Base-by-base conservation (phyloP, 2,888 invertebrate genomes). In the Drosophila phalerata region DNA sequence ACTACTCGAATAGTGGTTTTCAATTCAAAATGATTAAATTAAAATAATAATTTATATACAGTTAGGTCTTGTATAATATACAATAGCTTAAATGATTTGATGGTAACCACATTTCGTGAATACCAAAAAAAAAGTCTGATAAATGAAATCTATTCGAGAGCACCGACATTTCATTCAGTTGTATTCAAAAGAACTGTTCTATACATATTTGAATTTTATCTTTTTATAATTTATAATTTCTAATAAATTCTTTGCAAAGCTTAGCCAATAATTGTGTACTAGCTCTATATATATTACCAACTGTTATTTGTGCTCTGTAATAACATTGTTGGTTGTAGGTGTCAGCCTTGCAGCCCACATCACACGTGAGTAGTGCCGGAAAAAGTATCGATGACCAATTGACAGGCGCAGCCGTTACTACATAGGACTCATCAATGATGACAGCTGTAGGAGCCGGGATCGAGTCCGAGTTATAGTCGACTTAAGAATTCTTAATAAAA, bases 311-410 rank as follows among this genome's bases (percentile, higher is more conserved):
- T 32, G 17, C 37, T 40, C 10, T 61, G 38, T 15, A 37, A 40
- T 30, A 52, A 37, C 43, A 56, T 3, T 42, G 64, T 32, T 51
- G 53, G 38, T 37, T 38, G 61, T 48, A 40, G 62, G 51, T 22
- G 56, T 37, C 56, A 47, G 25, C 25, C 38, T 43, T 30, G 42
- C 55, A 22, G 34, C 37, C 65, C 57, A 68, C 37, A 52, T 53
- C 55, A 64, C 38, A 43, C 57, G 60, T 56, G 32, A 56, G 34
- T 1, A 15, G 40, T 17, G 34, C 53, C 51, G 49, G 19, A 17
- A 56, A 84, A 79, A 84, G 90, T 90, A 90, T 91, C 91, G 82
- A 91, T 90, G 72, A 78, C 86, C 74, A 66, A 68, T 57, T 81
- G 85, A 72, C 73, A 86, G 80, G 52, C 61, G 62, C 77, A 69